phyloP scores from a whole-genome alignment of 1,140 invertebrate genomes.

The Tyrophagus putrescentiae region DNA sequence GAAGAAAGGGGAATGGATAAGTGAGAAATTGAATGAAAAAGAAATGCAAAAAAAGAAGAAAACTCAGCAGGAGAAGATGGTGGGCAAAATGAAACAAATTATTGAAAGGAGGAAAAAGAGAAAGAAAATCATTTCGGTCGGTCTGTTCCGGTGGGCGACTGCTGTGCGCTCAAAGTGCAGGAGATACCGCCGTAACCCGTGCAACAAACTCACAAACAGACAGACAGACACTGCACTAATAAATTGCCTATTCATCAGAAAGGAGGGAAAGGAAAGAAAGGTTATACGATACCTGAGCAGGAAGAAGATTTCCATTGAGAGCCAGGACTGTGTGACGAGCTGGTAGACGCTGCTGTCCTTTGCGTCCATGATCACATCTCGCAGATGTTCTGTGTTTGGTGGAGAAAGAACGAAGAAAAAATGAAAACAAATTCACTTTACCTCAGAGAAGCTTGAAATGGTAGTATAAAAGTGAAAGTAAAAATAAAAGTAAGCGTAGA shows the following conservation, averaged over 20 bases:
- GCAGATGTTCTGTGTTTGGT: not conserved
- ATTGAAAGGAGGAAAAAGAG: not conserved
- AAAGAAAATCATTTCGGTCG: not conserved
- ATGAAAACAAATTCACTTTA: not conserved
- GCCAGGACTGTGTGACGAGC: constrained; percentile 13
- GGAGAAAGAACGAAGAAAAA: not conserved
- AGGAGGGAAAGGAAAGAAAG: too few species aligned
- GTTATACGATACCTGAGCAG: constrained; percentile 14
- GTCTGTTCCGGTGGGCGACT: not conserved
- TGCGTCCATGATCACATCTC: not conserved
- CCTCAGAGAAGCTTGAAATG: not conserved
- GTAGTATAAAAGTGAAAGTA: not conserved
- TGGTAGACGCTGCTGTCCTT: not conserved
- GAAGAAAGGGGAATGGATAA: too few species aligned
- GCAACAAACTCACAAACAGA: not conserved
- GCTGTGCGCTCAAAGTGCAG: not conserved
- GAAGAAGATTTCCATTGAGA: constrained; percentile 18
- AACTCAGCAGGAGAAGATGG: not conserved
- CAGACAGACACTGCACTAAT: too few species aligned
- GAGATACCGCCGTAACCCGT: not conserved
- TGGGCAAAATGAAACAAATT: not conserved
- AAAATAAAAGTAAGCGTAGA: too few species aligned
- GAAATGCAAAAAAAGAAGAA: too few species aligned
- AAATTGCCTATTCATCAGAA: too few species aligned
- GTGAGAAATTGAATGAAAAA: too few species aligned